Base-by-base conservation (phyloP, 2,797 vertebrate species). In the Gouania willdenowi region DNA sequence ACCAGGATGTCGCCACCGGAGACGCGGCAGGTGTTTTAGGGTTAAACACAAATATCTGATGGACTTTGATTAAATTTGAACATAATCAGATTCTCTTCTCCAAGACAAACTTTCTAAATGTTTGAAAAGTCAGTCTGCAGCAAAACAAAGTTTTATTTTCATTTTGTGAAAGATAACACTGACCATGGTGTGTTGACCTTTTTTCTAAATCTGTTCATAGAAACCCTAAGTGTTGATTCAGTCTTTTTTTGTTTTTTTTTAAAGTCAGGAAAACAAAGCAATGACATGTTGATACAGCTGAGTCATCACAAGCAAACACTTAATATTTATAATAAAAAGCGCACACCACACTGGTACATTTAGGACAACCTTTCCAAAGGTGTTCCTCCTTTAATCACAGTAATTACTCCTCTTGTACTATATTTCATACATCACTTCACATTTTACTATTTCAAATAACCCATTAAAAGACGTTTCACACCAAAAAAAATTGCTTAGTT, bases 131-230 rank as follows among this genome's bases (percentile, higher is more conserved):
- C 38, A 52, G 7, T 36, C 16, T 75, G 42, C 59, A 49, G 50
- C 51, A 81, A 82, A 86, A 76, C 76, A 68, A 62, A 60, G 50
- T 77, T 72, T 48, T 45, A 63, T 80, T 74, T n/a, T 57, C 54
- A 57, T 70, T 53, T 31, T 71, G 44, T 50, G 65, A 74, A 75
- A 51, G 38, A 63, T 33, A 65, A 53, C 40, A 47, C 26, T 26
- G 16, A 55, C 13, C 26, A 20, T 54, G 26, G 14, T 40, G 14
- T 40, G 44, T 41, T 40, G 41, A 63, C 30, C 16, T 43, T 26
- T 19, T 29, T 3, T 15, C 25, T 25, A n/a, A n/a, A n/a, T n/a
- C n/a, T 55, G 12, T 55, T 56, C 2, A 12, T 29, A 53, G 26
- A 64, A 66, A 64, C 32, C 34, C 30, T 21, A n/a, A n/a, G 11